Evolutionary conservation across 2,888 invertebrate genomes (phyloP).

Genomic region (Hydrotaea diabolus): DNA sequence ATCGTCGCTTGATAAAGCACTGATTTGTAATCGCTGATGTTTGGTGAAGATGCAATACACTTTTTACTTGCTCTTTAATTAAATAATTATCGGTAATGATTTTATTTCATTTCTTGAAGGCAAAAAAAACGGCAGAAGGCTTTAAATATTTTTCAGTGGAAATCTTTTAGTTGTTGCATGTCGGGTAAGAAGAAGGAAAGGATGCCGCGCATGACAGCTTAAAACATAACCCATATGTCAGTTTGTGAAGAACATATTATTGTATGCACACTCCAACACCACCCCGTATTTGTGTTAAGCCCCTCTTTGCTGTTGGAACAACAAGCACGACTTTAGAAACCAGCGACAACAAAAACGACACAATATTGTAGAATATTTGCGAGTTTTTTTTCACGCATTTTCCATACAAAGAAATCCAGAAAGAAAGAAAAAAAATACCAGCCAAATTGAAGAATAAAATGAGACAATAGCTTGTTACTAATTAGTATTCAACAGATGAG

Average conservation of each 20-base stretch:
- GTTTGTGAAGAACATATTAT: too few relatives aligned
- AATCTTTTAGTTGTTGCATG: constrained; percentile 31
- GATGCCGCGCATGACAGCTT: too few relatives aligned
- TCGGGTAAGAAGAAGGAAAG: too few relatives aligned
- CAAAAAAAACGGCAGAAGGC: constrained; percentile 11
- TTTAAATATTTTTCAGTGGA: constrained; percentile 51
- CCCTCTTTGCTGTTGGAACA: neutral
- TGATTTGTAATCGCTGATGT: too few relatives aligned
- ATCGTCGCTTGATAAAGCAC: too few relatives aligned
- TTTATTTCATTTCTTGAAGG: constrained; percentile 10
- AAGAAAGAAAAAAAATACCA: too few relatives aligned
- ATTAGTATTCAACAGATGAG: constrained; percentile 67
- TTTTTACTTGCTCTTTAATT: neutral
- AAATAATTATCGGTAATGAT: constrained; percentile 47
- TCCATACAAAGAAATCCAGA: constrained; percentile 46
- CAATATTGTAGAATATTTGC: constrained; percentile 39
- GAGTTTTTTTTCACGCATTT: constrained; percentile 39
- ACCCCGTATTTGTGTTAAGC: neutral
- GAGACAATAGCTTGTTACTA: constrained; percentile 66
- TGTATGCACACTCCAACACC: constrained; percentile 47
- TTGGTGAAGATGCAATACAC: too few relatives aligned
- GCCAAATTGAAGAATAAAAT: constrained; percentile 29
- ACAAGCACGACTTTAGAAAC: neutral
- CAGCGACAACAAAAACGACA: neutral
- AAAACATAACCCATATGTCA: constrained; percentile 59